phyloP scores from a whole-genome alignment of 2,113 vertebrate genomes.

The Rhinoderma darwinii region DNA sequence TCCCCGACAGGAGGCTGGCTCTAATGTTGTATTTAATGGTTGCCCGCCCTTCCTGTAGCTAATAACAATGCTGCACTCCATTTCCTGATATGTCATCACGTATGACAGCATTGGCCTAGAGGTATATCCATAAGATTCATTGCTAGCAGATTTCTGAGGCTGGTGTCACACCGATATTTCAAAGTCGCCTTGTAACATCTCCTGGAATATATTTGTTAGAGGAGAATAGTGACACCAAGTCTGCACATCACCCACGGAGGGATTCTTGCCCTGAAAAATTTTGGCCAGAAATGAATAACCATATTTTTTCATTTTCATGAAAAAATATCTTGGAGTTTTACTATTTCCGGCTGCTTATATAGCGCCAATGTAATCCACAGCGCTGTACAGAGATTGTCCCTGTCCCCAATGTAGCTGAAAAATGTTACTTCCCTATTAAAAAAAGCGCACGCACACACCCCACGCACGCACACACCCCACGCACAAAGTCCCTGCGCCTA shows the following conservation, averaged over 20 bases:
- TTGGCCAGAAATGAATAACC: too few species aligned
- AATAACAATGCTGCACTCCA: neutral
- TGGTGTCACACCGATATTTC: conserved; percentile 15
- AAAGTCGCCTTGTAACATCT: neutral
- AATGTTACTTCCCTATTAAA: too few species aligned
- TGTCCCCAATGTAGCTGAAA: too few species aligned
- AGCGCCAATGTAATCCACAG: too few species aligned
- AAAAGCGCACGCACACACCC: too few species aligned
- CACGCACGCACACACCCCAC: too few species aligned
- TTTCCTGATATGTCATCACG: conserved; percentile 22
- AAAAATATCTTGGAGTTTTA: too few species aligned
- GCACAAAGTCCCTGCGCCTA: too few species aligned
- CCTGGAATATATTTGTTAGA: neutral
- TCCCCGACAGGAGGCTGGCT: neutral
- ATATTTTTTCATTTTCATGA: too few species aligned
- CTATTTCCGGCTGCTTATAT: too few species aligned
- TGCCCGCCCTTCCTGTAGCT: neutral
- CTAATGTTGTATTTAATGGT: neutral
- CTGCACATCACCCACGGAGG: neutral
- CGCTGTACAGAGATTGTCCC: too few species aligned
- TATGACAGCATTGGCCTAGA: conserved; percentile 27
- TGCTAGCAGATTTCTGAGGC: neutral
- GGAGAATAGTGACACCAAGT: neutral
- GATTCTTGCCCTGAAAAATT: neutral
- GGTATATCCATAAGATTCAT: conserved; percentile 28